A percentile compares a stretch with the other conserved stretches of the same genome.
Evolutionary conservation across 2,888 invertebrate species (phyloP).

Genomic region (Sepiola atlantica): DNA sequence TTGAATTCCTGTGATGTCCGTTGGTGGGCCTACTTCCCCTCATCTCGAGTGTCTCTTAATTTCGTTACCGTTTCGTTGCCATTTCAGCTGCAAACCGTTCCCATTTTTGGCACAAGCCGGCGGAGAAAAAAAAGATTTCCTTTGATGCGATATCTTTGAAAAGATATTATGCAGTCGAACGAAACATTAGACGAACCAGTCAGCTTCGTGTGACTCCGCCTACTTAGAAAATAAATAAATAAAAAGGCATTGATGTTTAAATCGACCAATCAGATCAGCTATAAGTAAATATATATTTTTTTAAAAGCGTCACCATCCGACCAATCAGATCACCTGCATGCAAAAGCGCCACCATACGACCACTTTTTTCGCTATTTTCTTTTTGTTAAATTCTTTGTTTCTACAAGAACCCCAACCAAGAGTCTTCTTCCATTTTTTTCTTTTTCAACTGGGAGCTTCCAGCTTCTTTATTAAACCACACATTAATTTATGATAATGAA

Average conservation of each 20-base stretch:
- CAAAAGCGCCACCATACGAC: no score
- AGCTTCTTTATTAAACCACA: no score
- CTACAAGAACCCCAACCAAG: no score
- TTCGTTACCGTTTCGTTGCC: neutral
- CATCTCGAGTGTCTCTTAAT: neutral
- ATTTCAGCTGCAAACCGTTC: neutral
- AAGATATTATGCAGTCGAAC: slow-evolving; percentile 19
- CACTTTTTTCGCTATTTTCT: no score
- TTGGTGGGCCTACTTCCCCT: neutral
- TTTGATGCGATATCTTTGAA: slow-evolving; percentile 1
- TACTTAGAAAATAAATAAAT: neutral
- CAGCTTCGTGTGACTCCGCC: neutral
- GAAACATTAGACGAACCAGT: slow-evolving; percentile 19
- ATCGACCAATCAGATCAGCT: neutral
- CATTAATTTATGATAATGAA: no score
- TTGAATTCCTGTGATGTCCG: neutral
- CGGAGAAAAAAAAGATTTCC: neutral
- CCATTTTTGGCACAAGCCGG: slow-evolving; percentile 19
- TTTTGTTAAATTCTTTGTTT: no score
- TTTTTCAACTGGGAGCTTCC: no score
- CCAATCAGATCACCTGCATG: neutral
- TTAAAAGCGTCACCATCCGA: neutral
- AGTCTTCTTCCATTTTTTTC: no score
- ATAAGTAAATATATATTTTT: neutral
- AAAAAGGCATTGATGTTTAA: neutral